Conservation (phyloP, 2,797 vertebrate species). For the Artibeus lituratus region DNA sequence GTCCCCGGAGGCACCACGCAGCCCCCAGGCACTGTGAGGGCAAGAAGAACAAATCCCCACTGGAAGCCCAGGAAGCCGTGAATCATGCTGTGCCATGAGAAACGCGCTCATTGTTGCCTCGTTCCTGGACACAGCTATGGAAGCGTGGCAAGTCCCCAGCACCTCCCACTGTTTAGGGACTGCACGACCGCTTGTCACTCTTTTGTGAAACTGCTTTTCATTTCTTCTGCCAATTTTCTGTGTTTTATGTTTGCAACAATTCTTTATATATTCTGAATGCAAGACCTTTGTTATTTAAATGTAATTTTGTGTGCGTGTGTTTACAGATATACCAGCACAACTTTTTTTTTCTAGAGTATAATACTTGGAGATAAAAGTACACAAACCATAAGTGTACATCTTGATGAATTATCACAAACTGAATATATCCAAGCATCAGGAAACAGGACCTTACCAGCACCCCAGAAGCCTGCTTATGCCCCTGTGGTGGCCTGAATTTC, state of each 20-base stretch:
- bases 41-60: neutral
- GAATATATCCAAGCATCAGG: neutral
- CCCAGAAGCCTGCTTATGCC: neutral
- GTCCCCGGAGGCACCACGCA: rapidly evolving
- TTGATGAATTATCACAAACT: neutral
- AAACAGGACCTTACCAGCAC: too few species aligned
- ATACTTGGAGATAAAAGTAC: neutral
- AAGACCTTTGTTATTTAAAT: neutral
- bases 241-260: neutral
- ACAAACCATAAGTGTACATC: neutral
- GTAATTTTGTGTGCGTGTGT: neutral
- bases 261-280: neutral
- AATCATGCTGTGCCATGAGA: neutral
- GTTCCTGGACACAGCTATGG: neutral
- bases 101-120: neutral
- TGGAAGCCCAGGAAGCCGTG: neutral
- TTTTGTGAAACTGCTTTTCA: neutral
- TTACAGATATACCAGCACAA: neutral
- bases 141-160: neutral
- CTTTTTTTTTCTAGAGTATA: neutral
- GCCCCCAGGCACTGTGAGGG: neutral
- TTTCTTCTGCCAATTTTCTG: neutral
- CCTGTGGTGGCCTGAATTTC: neutral
- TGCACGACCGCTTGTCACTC: neutral
- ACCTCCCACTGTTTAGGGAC: neutral